Evolutionary conservation across 2,113 vertebrate species (phyloP), one percentile per base, ranked within the genome.

Genomic region (Melanotaenia duboulayi): DNA sequence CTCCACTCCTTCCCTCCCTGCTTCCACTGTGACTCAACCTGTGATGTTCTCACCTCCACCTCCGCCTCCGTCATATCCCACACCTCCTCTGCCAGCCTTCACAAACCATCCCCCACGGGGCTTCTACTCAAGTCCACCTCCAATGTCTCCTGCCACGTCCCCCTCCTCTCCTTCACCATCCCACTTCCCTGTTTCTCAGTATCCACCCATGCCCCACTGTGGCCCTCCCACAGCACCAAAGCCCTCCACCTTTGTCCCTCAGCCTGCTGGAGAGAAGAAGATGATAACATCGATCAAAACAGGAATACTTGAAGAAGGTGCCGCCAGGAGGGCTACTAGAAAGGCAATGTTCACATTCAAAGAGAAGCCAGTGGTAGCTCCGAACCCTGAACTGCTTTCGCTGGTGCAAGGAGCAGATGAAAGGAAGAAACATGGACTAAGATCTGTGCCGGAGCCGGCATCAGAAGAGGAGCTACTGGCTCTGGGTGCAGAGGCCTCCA

Each of bases 291-390:
- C 92, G 1, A 62, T 92, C 63, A 96, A 96, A 92, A 96, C 96
- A 0, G 97, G 97, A 58, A 94, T 99, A 73, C 89, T 99, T 63
- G 96, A 99, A 42, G 95, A 97, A 48, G 94, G 95, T 0, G 89
- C 92, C 12, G 87, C 88, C 12, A 95, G 91, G 8, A 86, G 96
- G 74, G 80, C 78, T 3, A 79, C 71, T 76, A 94, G 92, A 22
- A 99, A 97, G 71, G 92, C 97, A 25, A 99, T 99, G 97, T 99
- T 99, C 94, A 99, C 98, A 2, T 99, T 99, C 0, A 95, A 98
- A 24, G 97, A 99, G 91, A 98, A 98, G 84, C 93, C 95, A 0
- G 96, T 97, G 74, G 81, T 98, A 57, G 88, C 96, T 22, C 98
- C 98, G 0, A 99, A 98, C 77, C 98, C 98, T 0, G 97, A 97